phyloP scores from a whole-genome alignment of 2,113 vertebrate species.

The Pseudorhombus dupliciocellatus region DNA sequence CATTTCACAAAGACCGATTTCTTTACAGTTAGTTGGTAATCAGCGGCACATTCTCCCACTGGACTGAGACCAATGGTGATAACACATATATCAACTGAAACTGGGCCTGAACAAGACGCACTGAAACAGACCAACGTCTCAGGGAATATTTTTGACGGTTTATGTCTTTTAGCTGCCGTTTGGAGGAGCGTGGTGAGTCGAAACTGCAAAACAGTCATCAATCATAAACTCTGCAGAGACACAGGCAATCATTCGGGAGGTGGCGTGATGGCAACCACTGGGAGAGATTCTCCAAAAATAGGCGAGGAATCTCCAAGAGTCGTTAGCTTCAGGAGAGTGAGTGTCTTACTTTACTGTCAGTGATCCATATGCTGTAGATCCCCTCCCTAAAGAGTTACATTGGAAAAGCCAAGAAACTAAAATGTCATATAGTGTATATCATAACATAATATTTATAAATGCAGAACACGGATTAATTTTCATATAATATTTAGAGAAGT shows the following conservation, averaged over 20 bases:
- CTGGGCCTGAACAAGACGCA: neutral
- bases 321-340: too few species aligned
- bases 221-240: slow-evolving; percentile 14
- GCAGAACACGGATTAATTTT: too few species aligned
- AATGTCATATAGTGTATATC: too few species aligned
- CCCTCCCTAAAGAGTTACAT: too few species aligned
- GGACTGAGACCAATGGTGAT: neutral
- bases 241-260: slow-evolving; percentile 15
- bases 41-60: neutral
- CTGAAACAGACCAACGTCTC: slow-evolving; percentile 1
- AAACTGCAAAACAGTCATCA: slow-evolving; percentile 25
- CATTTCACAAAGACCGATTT: neutral
- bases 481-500: too few species aligned
- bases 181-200: neutral
- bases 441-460: too few species aligned
- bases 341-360: too few species aligned
- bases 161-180: neutral
- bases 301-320: neutral
- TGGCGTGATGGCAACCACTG: slow-evolving; percentile 7
- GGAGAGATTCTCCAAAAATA: slow-evolving; percentile 22
- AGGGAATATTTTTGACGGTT: neutral
- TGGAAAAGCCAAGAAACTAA: too few species aligned
- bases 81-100: neutral
- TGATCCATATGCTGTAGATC: too few species aligned
- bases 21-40: neutral